Conservation (phyloP, 1,140 invertebrate species). For the Cyclargus thomasi region DNA sequence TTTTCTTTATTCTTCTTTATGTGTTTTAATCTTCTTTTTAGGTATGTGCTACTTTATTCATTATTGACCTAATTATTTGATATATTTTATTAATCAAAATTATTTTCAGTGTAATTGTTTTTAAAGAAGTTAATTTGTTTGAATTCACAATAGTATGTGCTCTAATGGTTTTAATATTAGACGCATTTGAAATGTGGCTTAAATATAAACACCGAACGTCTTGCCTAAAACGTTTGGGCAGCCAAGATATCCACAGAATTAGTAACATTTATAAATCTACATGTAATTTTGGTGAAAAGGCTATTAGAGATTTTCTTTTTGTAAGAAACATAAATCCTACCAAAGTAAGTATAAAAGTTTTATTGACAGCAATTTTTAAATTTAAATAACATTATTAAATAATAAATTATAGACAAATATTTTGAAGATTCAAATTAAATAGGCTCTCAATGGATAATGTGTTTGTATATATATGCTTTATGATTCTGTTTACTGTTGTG, state of each 20-base stretch:
- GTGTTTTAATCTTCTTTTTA: conserved; percentile 47
- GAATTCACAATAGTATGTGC: conserved; percentile 43
- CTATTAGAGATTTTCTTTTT: conserved; percentile 44
- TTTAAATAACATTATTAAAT: too few relatives aligned
- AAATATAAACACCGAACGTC: conserved; percentile 62
- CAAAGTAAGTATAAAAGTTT: conserved; percentile 44
- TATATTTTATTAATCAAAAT: conserved; percentile 13
- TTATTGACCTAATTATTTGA: conserved; percentile 6
- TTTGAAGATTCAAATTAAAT: too few relatives aligned
- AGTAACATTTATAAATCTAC: conserved; percentile 30
- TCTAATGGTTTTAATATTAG: conserved; percentile 38
- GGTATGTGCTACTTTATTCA: conserved; percentile 45
- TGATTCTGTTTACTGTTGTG: too few relatives aligned
- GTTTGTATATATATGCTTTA: too few relatives aligned
- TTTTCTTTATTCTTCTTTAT: conserved; percentile 55
- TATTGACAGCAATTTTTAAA: too few relatives aligned
- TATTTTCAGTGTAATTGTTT: conserved; percentile 48
- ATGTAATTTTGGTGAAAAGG: conserved; percentile 37
- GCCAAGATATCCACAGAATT: conserved; percentile 40
- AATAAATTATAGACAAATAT: too few relatives aligned
- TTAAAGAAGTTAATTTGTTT: conserved; percentile 49
- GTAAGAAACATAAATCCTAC: conserved; percentile 59
- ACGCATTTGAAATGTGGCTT: conserved; percentile 64
- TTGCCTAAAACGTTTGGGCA: conserved; percentile 51
- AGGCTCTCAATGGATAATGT: too few relatives aligned